Evolutionary conservation across 2,797 vertebrate genomes (phyloP), one percentile per base, ranked within the genome.

Genomic region (Sebastes vulpes): DNA sequence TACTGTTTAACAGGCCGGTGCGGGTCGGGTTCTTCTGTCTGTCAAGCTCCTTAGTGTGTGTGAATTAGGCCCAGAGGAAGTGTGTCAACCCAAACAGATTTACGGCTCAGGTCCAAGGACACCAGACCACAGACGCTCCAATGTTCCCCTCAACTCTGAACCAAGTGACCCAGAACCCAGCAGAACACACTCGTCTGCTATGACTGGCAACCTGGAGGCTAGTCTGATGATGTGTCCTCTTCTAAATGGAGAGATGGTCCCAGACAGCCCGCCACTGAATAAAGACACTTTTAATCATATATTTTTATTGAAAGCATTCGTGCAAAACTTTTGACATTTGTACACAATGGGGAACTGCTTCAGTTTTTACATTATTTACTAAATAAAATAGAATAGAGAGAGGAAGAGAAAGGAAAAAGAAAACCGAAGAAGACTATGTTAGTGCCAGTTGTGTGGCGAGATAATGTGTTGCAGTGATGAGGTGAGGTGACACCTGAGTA

Each of bases 1-100:
- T 65, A 65, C 69, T 65, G 75, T 83, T 88, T 89, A 81, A 57
- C 75, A 83, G 89, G 87, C 81, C 87, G 84, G 70, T 52, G 50
- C 9, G 38, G 58, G 72, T n/a, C 4, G 0, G 38, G 48, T 56
- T 61, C 53, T 63, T 3, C 66, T 65, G 66, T 69, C 79, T 79
- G 76, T 86, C 88, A 90, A 87, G 81, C 92, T 78, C 65, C 77
- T 93, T 85, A 87, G 32, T 29, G 16, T 20, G 72, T 76, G 81
- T 90, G 77, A 89, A 84, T 88, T 87, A 87, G 79, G 77, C 57
- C 57, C 75, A 0, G 42, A 86, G 87, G 89, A 92, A 90, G 80
- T 50, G 32, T 75, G 50, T 32, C 29, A n/a, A 75, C 65, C 81
- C 85, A 78, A 93, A 90, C 74, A 84, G 90, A 61, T 93, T 91